Base-by-base conservation (phyloP, 2,888 invertebrate genomes). In the Hyposoter didymator region DNA sequence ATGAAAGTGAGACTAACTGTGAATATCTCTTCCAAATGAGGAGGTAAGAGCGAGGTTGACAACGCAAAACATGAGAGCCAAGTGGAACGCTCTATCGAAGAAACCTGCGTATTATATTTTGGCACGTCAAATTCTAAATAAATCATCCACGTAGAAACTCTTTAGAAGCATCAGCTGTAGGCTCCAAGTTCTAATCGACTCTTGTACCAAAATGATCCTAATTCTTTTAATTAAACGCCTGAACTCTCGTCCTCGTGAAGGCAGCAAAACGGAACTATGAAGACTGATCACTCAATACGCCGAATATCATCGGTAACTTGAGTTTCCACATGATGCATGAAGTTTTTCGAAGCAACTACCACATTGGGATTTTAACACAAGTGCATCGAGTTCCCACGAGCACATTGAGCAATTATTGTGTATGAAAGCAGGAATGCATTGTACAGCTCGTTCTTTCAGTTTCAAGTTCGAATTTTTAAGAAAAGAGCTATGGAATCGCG, bases 361-460 rank as follows among this genome's bases (percentile, higher is more conserved):
- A 22, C 10, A 55, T 22, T 55, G 2, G 0, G 55, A 22, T 22
- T 22, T 22, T 22, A 59, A 12, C 55, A 28, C 5, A 10, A 22
- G 59, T 62, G 19, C 39, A 22, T 55, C 55, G 22, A 4, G 73
- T 73, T 74, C 59, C 74, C 74, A 74, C 74, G 74, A 43, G 17
- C n/a, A 43, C n/a, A 75, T 64, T 35, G 47, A 52, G 19, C 75
- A 17, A 75, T 64, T 76, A 75, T 64, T 76, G 49, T 76, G 66
- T 47, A 45, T 45, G 35, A 49, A 47, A 22, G 47, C 8, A 59
- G 12, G 66, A 76, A 76, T 76, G 66, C 75, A 76, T 64, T 76
- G 64, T 64, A 39, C n/a, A 1, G 3, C 32, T 76, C 2, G 47
- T 49, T 64, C 17, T 66, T 64, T 35, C 12, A 39, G 8, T 17